phyloP scores from a whole-genome alignment of 2,888 invertebrate genomes.

The Nasonia oneida region DNA sequence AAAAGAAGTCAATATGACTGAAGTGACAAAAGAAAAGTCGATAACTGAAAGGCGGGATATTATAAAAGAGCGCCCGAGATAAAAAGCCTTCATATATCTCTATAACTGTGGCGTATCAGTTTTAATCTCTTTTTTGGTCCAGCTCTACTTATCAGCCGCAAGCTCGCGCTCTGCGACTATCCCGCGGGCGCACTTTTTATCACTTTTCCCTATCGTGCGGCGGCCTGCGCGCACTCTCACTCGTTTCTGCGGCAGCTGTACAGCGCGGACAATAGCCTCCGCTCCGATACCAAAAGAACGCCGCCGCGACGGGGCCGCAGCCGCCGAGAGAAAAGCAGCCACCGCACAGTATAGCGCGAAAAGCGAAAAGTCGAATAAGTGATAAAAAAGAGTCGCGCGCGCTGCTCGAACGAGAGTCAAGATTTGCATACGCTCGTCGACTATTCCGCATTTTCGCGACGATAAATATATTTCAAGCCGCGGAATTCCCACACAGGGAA shows the following conservation, averaged over 20 bases:
- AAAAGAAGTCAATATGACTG: background rate
- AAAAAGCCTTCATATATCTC: slow-evolving; percentile 3
- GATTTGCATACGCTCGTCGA: slow-evolving; percentile 71
- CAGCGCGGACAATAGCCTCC: slow-evolving; percentile 32
- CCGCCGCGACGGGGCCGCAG: background rate
- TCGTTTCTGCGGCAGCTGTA: slow-evolving; percentile 12
- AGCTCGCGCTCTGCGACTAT: background rate
- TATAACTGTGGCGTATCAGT: slow-evolving; percentile 20
- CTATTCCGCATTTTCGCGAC: slow-evolving; percentile 67
- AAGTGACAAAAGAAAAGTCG: background rate
- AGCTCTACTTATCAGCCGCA: slow-evolving; percentile 20
- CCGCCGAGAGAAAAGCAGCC: background rate
- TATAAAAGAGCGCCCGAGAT: background rate
- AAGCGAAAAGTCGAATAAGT: slow-evolving; percentile 37
- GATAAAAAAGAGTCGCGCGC: slow-evolving; percentile 51
- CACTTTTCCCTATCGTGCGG: background rate
- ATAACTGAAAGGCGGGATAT: slow-evolving; percentile 3
- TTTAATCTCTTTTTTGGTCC: slow-evolving; percentile 18
- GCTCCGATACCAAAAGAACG: slow-evolving; percentile 18
- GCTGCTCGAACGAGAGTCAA: slow-evolving; percentile 61
- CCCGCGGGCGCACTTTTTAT: background rate
- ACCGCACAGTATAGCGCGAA: background rate
- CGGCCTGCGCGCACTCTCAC: background rate
- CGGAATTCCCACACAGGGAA: slow-evolving; percentile 64
- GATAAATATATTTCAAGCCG: slow-evolving; percentile 72